Conservation (phyloP, 2,797 vertebrate species). For the Emydoidea blandingii region DNA sequence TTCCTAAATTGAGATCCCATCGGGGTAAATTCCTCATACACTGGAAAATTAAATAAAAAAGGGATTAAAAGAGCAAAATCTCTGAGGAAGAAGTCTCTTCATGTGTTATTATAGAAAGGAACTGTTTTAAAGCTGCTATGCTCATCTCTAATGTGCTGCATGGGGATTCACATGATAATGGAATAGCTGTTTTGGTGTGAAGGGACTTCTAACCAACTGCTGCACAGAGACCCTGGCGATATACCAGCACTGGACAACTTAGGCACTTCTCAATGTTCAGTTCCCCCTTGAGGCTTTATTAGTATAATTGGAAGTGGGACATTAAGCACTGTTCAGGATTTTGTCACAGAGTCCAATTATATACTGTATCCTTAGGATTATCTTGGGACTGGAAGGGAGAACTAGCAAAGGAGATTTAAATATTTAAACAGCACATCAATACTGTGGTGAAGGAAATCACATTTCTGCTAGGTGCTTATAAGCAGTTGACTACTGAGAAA, state of each 20-base stretch:
- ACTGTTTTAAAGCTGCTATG: background rate
- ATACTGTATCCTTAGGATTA: background rate
- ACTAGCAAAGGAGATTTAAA: background rate
- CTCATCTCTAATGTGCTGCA: accelerated
- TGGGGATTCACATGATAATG: background rate
- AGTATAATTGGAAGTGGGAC: background rate
- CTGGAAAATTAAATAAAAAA: background rate
- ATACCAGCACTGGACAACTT: background rate
- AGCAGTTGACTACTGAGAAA: background rate
- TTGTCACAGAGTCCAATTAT: background rate
- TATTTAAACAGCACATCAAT: background rate
- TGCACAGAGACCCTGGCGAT: background rate
- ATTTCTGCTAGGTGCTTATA: background rate
- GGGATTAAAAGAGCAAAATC: background rate
- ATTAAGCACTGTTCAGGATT: background rate
- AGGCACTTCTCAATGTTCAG: accelerated
- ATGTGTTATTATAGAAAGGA: background rate
- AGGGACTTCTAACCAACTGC: background rate
- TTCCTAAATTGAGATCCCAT: background rate
- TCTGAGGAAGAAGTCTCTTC: background rate
- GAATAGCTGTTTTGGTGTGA: background rate
- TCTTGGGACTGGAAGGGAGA: background rate
- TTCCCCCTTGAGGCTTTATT: background rate
- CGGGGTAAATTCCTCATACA: background rate
- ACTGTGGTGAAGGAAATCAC: background rate